Percentiles rank a stretch among this genome's conserved stretches.
These are phyloP conservation scores for Montipora sp. DNA, from an alignment of 64 coral and sea anemone genomes.

Conservation along the genomic window DNA sequence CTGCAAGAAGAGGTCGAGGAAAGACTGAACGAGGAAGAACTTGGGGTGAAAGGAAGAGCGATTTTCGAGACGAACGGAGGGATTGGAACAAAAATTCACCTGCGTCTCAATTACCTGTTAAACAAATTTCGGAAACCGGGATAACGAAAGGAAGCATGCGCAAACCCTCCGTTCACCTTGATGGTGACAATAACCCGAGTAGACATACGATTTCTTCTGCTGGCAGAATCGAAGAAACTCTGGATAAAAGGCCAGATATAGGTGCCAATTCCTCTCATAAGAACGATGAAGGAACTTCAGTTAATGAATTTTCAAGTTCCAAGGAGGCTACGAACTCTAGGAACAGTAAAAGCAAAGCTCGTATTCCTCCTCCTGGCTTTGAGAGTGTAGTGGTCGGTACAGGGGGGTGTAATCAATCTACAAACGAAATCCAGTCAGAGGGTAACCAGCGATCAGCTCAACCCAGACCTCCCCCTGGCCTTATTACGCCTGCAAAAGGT, in stretches of 20 bases:
- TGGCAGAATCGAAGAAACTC: not conserved
- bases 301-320: not conserved
- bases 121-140: not conserved
- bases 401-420: not conserved
- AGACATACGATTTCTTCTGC: not conserved
- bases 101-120: not conserved
- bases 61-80: not conserved
- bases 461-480: not conserved
- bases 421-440: not conserved
- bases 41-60: not conserved
- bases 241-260: not conserved
- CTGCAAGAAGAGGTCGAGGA: not conserved
- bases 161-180: not conserved
- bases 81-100: not conserved
- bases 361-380: slow-evolving; percentile 58
- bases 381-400: slow-evolving; percentile 7
- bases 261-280: not conserved
- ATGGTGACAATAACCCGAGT: not conserved
- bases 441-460: no score
- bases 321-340: not conserved
- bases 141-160: not conserved
- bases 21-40: not conserved
- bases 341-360: not conserved
- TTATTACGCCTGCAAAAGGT: slow-evolving; percentile 4
- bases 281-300: not conserved